Conservation (phyloP, 2,888 invertebrate genomes). For the Diploptera punctata region DNA sequence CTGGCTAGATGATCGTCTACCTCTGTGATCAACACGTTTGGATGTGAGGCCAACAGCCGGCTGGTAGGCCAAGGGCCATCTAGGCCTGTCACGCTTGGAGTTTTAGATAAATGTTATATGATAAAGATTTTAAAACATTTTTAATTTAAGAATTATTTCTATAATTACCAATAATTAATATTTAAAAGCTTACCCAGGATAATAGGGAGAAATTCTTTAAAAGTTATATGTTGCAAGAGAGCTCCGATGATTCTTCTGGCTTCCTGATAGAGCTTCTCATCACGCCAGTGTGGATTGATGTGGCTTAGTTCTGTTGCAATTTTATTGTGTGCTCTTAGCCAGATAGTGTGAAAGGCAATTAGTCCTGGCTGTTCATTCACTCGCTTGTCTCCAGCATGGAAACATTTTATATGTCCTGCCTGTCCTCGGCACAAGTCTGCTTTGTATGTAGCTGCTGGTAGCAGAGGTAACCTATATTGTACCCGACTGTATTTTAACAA, state of each 20-base stretch:
- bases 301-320: conserved; percentile 74
- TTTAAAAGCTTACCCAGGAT: conserved; percentile 67
- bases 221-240: conserved; percentile 83
- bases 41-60: too few relatives aligned
- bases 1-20: too few relatives aligned
- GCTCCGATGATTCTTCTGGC: conserved; percentile 82
- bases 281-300: conserved; percentile 86
- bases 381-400: conserved; percentile 78
- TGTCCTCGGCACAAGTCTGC: conserved; percentile 68
- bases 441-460: conserved; percentile 59
- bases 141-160: too few relatives aligned
- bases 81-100: too few relatives aligned
- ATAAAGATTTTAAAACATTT: too few relatives aligned
- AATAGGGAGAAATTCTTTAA: conserved; percentile 82
- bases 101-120: too few relatives aligned
- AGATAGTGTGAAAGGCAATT: conserved; percentile 76
- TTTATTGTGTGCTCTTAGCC: conserved; percentile 76
- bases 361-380: conserved; percentile 83
- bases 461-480: conserved; percentile 63
- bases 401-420: conserved; percentile 61
- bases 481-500: conserved; percentile 65
- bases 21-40: too few relatives aligned
- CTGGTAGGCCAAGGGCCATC: too few relatives aligned
- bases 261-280: conserved; percentile 87
- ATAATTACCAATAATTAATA: too few relatives aligned